Evolutionary conservation across 2,888 invertebrate species (phyloP).

Genomic region (Gisinianus flammeolus): DNA sequence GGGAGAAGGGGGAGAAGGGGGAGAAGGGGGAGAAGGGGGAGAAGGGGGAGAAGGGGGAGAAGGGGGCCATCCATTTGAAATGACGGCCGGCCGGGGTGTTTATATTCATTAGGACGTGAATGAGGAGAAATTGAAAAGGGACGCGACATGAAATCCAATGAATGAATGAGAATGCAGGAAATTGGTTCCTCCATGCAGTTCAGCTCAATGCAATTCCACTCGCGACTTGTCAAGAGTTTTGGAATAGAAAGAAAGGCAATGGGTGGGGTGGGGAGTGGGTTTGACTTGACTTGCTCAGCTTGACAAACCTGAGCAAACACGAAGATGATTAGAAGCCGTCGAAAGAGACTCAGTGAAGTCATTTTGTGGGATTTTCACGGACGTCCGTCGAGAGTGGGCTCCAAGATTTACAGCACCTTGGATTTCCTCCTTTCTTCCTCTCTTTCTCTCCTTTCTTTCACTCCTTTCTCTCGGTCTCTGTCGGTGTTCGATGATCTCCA

Average conservation of each 20-base stretch:
- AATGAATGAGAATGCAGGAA: too few species aligned
- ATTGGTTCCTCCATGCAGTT: too few species aligned
- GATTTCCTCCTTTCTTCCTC: not conserved
- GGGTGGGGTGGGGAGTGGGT: not conserved
- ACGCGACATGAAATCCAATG: too few species aligned
- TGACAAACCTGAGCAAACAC: constrained; percentile 20
- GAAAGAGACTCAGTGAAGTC: constrained; percentile 20
- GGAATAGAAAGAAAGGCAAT: not conserved
- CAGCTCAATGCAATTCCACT: too few species aligned
- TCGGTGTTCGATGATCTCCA: not conserved
- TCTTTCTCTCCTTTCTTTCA: not conserved
- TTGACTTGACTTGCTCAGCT: not conserved
- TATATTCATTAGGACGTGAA: too few species aligned
- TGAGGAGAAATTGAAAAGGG: too few species aligned
- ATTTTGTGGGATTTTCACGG: constrained; percentile 15
- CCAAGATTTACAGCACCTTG: not conserved
- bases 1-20: not conserved
- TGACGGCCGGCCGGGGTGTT: too few species aligned
- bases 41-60: not conserved
- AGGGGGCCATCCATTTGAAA: not conserved
- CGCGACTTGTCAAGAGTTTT: too few species aligned
- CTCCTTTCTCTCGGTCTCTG: not conserved
- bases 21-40: too few species aligned
- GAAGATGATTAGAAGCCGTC: constrained; percentile 21
- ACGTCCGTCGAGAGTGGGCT: not conserved